phyloP scores from a whole-genome alignment of 2,888 invertebrate species.

The Yponomeuta sedellus region DNA sequence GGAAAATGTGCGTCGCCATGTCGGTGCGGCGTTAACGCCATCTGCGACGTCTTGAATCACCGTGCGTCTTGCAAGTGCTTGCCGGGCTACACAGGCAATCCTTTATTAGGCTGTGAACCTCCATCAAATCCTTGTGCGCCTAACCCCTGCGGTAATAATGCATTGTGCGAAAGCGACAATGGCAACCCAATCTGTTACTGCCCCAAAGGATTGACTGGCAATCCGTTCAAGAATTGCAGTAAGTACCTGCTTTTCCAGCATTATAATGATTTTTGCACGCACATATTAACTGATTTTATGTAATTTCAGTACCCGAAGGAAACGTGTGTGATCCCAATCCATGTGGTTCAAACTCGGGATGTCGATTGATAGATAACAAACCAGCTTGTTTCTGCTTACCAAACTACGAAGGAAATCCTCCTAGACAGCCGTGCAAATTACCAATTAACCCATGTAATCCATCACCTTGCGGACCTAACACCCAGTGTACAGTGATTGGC shows the following conservation, averaged over 20 bases:
- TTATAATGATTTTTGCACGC: neutral
- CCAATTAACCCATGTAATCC: constrained; percentile 88
- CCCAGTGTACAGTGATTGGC: constrained; percentile 85
- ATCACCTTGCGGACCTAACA: constrained; percentile 92
- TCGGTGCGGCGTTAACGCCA: constrained; percentile 86
- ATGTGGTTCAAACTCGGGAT: constrained; percentile 90
- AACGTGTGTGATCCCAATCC: constrained; percentile 89
- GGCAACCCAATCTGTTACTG: constrained; percentile 93
- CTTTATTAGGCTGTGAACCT: constrained; percentile 81
- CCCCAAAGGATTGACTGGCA: constrained; percentile 92
- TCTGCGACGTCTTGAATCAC: constrained; percentile 89
- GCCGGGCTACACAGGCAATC: constrained; percentile 87
- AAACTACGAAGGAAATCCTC: constrained; percentile 91
- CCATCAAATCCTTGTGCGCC: constrained; percentile 88
- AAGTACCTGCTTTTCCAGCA: constrained; percentile 60
- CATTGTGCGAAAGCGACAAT: constrained; percentile 88
- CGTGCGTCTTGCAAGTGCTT: constrained; percentile 88
- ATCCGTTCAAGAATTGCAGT: constrained; percentile 94
- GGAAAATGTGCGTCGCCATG: constrained; percentile 86
- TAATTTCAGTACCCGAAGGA: constrained; percentile 88
- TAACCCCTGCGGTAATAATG: constrained; percentile 91
- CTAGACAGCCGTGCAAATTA: constrained; percentile 80
- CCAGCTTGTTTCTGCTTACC: constrained; percentile 92
- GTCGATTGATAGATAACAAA: constrained; percentile 83
- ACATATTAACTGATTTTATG: neutral